Evolutionary conservation across 2,113 vertebrate genomes (phyloP).

Genomic region (Cyphomyrus plagiostoma): DNA sequence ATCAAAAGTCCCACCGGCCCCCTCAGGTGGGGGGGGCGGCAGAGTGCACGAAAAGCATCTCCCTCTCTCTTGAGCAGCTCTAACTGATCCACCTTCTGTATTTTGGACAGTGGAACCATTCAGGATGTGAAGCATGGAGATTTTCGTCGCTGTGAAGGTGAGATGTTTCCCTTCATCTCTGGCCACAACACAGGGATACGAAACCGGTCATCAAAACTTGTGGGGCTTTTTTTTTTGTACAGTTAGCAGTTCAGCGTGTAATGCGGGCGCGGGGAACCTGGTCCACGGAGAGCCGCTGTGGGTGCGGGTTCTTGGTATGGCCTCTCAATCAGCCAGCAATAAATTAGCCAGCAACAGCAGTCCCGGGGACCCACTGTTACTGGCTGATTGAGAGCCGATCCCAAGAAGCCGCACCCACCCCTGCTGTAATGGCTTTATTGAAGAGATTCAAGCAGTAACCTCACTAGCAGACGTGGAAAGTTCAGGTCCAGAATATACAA

Average conservation of each 20-base stretch:
- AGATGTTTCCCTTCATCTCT: neutral
- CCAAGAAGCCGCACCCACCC: too few relatives aligned
- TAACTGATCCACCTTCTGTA: neutral
- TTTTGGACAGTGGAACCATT: slow-evolving; percentile 24
- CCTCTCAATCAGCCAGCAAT: too few relatives aligned
- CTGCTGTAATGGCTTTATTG: neutral
- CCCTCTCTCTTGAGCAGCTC: neutral
- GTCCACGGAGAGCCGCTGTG: too few relatives aligned
- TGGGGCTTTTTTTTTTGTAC: neutral
- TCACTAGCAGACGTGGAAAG: neutral
- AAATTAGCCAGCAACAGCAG: too few relatives aligned
- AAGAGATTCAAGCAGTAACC: neutral
- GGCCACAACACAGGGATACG: neutral
- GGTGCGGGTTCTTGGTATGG: too few relatives aligned
- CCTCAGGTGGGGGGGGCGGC: neutral
- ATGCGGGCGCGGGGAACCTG: neutral
- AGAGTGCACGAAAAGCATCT: neutral
- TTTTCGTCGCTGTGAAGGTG: neutral
- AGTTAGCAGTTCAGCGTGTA: neutral
- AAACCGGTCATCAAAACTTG: neutral
- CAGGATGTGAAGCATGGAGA: slow-evolving; percentile 30
- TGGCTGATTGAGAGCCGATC: too few relatives aligned
- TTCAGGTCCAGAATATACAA: too few relatives aligned
- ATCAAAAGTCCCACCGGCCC: neutral
- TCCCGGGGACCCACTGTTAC: too few relatives aligned